Conservation (phyloP, 2,888 invertebrate species). For the Philhelius pedissequus region DNA sequence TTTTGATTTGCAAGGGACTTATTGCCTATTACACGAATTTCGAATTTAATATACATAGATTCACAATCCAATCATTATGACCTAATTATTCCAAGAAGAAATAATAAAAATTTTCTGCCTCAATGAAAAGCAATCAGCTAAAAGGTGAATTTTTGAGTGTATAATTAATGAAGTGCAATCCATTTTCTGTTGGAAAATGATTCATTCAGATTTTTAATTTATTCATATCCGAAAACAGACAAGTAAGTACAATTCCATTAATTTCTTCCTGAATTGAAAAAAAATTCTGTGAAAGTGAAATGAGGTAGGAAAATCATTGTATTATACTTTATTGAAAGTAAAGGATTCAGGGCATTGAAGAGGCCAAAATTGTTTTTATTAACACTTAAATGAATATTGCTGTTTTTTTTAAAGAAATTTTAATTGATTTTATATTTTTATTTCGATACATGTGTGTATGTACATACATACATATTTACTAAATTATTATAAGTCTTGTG, state of each 20-base stretch:
- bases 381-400: neutral
- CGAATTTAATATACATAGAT: constrained; percentile 20
- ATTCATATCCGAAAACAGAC: neutral
- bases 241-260: neutral
- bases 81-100: neutral
- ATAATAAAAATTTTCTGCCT: neutral
- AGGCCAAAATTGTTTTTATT: neutral
- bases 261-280: neutral
- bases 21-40: neutral
- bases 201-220: constrained; percentile 31
- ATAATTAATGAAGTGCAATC: constrained; percentile 16
- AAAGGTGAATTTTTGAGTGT: neutral
- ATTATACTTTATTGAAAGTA: neutral
- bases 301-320: neutral
- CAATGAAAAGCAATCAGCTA: constrained; percentile 9
- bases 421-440: too few relatives aligned
- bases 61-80: neutral
- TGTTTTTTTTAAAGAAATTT: too few relatives aligned
- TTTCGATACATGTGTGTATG: too few relatives aligned
- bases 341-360: neutral
- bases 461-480: too few relatives aligned
- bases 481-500: too few relatives aligned
- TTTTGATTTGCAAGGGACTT: neutral
- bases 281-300: neutral
- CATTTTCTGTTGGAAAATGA: constrained; percentile 9